Base-by-base conservation (phyloP, 2,113 vertebrate species). In the Acrocephalus arundinaceus region DNA sequence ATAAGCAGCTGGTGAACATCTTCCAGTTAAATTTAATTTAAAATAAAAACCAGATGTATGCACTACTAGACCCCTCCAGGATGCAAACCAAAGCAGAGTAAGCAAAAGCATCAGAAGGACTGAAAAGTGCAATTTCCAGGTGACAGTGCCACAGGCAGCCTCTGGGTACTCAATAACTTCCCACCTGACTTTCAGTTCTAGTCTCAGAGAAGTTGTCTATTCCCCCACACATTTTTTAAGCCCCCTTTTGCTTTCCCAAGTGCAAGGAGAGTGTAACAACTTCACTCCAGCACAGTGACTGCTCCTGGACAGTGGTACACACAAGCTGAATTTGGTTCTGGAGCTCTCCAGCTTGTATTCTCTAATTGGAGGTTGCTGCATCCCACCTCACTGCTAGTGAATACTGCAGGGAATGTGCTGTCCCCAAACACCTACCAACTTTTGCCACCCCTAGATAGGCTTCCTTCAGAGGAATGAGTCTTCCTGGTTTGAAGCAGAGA, bases 111-210 rank as follows among this genome's bases (percentile, higher is more conserved):
- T 13, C 10, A 19, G 15, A 39, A 72, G n/a, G 25, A 20, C 46
- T 28, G 65, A 75, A 35, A 49, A 86, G 41, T 12, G 0, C 45
- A 25, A 13, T 31, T 14, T 23, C 37, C 24, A 27, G 10, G 20
- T 49, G 55, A 77, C 4, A 12, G 7, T 3, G 66, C 12, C 48
- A 35, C 17, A 30, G 39, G 41, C 15, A 83, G 62, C 45, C 62
- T 57, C 24, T 0, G 2, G 43, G 52, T 72, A 30, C 33, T 27
- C 0, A 0, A 48, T 3, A 79, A 31, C 25, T 77, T 46, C 35
- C 25, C n/a, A 37, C 13, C 15, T 4, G 3, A 39, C 55, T 55
- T 77, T 39, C 48, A 57, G 33, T 67, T 70, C 74, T 13, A 43
- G 4, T 12, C 35, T 43, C 30, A 25, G 43, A 35, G 16, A 59